Percentiles rank a stretch among this genome's conserved stretches.
These are phyloP conservation scores for Pavo muticus DNA, from an alignment of 2,113 vertebrate species.

Conservation along the genomic window DNA sequence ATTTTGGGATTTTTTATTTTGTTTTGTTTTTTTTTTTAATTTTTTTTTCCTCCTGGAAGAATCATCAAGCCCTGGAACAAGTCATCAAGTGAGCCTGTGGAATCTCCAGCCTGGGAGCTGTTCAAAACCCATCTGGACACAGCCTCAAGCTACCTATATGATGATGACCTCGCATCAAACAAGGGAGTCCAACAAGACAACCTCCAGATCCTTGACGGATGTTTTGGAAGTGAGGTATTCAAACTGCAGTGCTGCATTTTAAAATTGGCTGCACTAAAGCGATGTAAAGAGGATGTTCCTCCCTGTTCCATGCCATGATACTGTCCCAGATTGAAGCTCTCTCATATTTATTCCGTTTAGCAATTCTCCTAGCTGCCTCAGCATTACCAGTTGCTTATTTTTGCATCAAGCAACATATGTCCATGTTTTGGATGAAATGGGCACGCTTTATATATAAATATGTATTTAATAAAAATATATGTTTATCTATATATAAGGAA, in stretches of 20 bases:
- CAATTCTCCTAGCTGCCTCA: not conserved
- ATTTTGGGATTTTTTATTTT: too few species aligned
- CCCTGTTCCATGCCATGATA: not conserved
- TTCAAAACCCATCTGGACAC: not conserved
- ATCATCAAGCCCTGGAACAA: not conserved
- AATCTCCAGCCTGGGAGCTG: not conserved
- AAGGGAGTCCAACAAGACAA: not conserved
- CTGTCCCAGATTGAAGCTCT: not conserved
- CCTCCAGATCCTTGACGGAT: not conserved
- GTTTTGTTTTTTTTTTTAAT: not conserved
- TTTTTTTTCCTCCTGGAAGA: not conserved
- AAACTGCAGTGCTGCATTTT: not conserved
- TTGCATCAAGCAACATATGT: not conserved
- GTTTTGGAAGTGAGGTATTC: not conserved
- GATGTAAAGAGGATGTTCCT: not conserved
- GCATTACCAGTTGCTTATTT: not conserved
- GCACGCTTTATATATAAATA: not conserved
- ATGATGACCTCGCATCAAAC: not conserved
- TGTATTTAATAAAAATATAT: not conserved
- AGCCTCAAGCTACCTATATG: not conserved
- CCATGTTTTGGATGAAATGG: not conserved
- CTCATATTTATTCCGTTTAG: not conserved
- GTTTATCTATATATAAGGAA: not conserved
- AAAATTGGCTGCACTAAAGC: not conserved
- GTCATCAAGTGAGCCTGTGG: not conserved